phyloP scores from a whole-genome alignment of 2,888 invertebrate species.

The Zhuqinia jingwanae region DNA sequence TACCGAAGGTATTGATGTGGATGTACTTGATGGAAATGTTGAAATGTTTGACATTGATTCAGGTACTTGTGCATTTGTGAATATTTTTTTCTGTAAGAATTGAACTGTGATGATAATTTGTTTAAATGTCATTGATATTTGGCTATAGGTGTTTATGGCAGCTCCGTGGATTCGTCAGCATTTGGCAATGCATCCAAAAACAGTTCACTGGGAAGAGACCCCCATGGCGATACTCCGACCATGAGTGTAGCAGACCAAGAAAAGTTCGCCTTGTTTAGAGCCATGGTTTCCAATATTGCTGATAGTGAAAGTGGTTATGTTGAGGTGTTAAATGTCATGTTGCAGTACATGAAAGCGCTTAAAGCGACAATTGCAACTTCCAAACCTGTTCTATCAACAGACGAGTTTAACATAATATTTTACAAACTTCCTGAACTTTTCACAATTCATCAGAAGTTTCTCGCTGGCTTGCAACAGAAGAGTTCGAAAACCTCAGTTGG shows the following conservation, averaged over 20 bases:
- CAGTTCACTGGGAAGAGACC: constrained; percentile 63
- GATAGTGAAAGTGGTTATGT: constrained; percentile 95
- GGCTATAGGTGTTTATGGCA: constrained; percentile 80
- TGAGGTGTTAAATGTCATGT: constrained; percentile 92
- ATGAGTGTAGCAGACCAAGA: constrained; percentile 85
- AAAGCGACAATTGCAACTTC: constrained; percentile 93
- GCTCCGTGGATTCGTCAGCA: constrained; percentile 80
- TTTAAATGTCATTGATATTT: constrained; percentile 14
- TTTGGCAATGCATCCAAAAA: constrained; percentile 74
- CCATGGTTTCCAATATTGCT: constrained; percentile 93
- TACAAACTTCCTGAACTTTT: constrained; percentile 95
- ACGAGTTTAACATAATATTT: constrained; percentile 95
- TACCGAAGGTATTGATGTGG: constrained; percentile 80
- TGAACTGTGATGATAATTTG: background rate
- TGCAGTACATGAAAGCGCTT: constrained; percentile 95
- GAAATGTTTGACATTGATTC: constrained; percentile 80
- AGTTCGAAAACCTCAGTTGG: constrained; percentile 89
- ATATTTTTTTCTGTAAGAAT: background rate
- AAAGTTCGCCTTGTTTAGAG: constrained; percentile 92
- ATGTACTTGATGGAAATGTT: constrained; percentile 79
- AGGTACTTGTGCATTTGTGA: constrained; percentile 75
- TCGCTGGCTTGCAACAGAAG: constrained; percentile 87
- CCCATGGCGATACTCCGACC: constrained; percentile 76
- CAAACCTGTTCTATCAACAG: constrained; percentile 93
- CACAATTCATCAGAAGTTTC: constrained; percentile 90